These are phyloP conservation scores for Acanthoscelides obtectus DNA, from an alignment of 2,888 invertebrate species.

Conservation along the genomic window DNA sequence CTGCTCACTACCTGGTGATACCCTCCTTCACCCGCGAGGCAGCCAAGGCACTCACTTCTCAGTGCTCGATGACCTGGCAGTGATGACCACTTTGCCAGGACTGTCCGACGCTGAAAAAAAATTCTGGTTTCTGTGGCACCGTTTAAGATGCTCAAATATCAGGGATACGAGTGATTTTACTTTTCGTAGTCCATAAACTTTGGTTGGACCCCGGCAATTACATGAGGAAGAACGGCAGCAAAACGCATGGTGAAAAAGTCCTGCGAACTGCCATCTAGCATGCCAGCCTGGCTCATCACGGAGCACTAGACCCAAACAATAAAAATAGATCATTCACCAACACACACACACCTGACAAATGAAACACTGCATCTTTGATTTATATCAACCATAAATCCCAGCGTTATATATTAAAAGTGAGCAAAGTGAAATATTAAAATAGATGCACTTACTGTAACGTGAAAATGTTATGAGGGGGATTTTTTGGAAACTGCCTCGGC, in stretches of 20 bases:
- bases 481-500: background rate
- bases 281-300: conserved; percentile 39
- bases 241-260: background rate
- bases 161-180: too few relatives aligned
- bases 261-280: conserved; percentile 44
- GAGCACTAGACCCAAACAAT: conserved; percentile 42
- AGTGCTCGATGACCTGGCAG: too few relatives aligned
- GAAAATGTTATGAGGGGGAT: conserved; percentile 19
- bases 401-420: conserved; percentile 45
- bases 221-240: background rate
- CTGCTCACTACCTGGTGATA: too few relatives aligned
- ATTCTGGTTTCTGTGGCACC: too few relatives aligned
- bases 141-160: too few relatives aligned
- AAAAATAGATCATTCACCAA: conserved; percentile 48
- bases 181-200: too few relatives aligned
- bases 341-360: conserved; percentile 45
- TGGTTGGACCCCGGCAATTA: background rate
- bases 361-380: conserved; percentile 49
- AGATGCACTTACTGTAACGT: conserved; percentile 37
- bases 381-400: conserved; percentile 44
- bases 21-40: too few relatives aligned
- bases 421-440: conserved; percentile 40
- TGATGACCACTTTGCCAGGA: too few relatives aligned
- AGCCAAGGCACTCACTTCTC: too few relatives aligned
- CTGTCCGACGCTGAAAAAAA: too few relatives aligned